Conservation (phyloP, 2,797 vertebrate species). For the Rhyacichthys aspro region DNA sequence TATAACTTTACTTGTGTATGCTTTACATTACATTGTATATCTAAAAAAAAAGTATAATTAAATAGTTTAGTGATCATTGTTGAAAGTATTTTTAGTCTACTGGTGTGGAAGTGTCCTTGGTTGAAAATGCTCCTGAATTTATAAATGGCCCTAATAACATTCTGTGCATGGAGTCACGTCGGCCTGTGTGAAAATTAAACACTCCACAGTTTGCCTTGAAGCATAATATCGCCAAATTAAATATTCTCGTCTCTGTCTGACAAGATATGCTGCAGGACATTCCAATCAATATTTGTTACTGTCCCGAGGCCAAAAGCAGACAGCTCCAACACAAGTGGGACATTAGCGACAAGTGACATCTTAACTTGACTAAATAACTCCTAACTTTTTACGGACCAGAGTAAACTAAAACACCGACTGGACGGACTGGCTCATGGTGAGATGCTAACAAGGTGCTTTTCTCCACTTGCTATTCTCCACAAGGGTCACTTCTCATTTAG, state of each 20-base stretch:
- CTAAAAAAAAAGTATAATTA: no score
- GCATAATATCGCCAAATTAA: slow-evolving; percentile 56
- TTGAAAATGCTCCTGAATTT: no score
- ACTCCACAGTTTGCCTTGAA: slow-evolving; percentile 40
- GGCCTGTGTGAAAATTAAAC: slow-evolving; percentile 40
- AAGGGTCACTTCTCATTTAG: slow-evolving; percentile 61
- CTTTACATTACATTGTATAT: no score
- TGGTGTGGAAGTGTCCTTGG: slow-evolving; percentile 6
- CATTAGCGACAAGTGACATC: slow-evolving; percentile 28
- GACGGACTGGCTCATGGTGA: no score
- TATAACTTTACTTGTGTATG: no score
- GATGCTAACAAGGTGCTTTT: not conserved
- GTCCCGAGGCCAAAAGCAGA: slow-evolving; percentile 12
- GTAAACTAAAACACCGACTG: no score
- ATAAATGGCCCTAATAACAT: slow-evolving; percentile 28
- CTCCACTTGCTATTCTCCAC: slow-evolving; percentile 28
- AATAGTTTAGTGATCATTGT: no score
- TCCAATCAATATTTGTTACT: slow-evolving; percentile 44
- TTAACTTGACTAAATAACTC: not conserved
- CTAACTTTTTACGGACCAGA: no score
- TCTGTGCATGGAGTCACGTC: slow-evolving; percentile 29
- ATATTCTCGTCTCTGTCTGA: slow-evolving; percentile 40
- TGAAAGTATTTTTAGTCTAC: no score
- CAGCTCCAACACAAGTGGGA: slow-evolving; percentile 3
- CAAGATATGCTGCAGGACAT: slow-evolving; percentile 29